These are phyloP conservation scores for Vulpes vulpes DNA, from an alignment of 2,113 vertebrate genomes.

Conservation along the genomic window DNA sequence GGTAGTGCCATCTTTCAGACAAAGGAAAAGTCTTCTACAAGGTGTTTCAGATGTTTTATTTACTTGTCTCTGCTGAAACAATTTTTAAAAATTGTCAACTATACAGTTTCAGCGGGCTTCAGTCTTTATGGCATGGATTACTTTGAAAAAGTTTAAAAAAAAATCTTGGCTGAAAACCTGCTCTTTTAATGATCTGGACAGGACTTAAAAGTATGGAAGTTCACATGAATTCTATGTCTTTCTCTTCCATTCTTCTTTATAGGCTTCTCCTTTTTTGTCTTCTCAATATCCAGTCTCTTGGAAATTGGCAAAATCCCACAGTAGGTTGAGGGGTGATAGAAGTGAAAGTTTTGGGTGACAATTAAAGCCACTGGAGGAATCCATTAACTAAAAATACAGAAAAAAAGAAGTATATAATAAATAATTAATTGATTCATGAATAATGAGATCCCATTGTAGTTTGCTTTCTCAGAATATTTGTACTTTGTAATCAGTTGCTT, in stretches of 20 bases:
- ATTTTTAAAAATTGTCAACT: neutral
- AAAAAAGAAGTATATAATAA: neutral
- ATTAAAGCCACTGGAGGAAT: neutral
- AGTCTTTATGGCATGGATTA: neutral
- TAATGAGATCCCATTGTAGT: neutral
- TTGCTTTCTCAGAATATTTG: neutral
- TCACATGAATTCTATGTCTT: neutral
- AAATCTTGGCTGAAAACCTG: neutral
- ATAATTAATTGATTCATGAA: neutral
- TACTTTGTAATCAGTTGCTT: neutral
- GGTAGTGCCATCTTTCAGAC: neutral
- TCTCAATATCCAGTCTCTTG: neutral
- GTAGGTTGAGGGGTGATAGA: neutral
- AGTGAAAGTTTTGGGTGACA: neutral
- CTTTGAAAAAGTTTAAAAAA: neutral
- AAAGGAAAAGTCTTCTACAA: neutral
- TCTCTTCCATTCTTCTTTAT: neutral
- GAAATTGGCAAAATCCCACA: neutral
- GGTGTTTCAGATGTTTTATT: neutral
- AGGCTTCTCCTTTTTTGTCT: neutral
- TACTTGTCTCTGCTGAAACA: neutral
- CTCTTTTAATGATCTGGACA: neutral
- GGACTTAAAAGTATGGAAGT: neutral
- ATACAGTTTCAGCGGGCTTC: neutral
- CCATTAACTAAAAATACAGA: neutral